phyloP scores from a whole-genome alignment of 2,797 vertebrate genomes.

The Leptodactylus fallax region DNA sequence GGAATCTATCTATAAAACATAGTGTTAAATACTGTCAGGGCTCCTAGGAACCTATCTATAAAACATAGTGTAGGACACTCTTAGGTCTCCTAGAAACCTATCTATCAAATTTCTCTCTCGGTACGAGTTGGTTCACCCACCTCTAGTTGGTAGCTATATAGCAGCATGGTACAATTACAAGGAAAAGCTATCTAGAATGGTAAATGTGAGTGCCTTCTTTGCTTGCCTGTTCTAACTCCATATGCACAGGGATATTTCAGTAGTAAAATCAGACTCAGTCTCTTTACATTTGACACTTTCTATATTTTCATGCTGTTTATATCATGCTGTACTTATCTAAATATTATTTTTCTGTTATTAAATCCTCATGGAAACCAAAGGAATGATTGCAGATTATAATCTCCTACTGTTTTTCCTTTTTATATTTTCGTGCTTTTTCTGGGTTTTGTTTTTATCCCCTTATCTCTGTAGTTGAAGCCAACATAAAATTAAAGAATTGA shows the following conservation, averaged over 20 bases:
- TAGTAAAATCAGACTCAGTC: not conserved
- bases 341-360: conserved; percentile 40
- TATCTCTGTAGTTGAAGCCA: not conserved
- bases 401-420: conserved; percentile 2
- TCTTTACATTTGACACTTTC: not conserved
- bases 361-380: conserved; percentile 12
- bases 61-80: too few relatives aligned
- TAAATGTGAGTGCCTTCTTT: too few relatives aligned
- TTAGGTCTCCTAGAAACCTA: too few relatives aligned
- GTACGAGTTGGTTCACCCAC: too few relatives aligned
- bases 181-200: not conserved
- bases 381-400: conserved; percentile 11
- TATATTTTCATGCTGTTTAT: not conserved
- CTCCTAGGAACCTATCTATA: too few relatives aligned
- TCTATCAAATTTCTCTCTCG: too few relatives aligned
- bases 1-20: too few relatives aligned
- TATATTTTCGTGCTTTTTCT: not conserved
- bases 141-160: not conserved
- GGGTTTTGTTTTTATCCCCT: not conserved
- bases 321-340: conserved; percentile 8
- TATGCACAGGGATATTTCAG: not conserved
- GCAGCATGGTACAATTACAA: not conserved
- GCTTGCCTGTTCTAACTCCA: not conserved
- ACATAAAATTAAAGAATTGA: not conserved
- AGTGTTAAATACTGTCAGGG: too few relatives aligned